phyloP scores from a whole-genome alignment of 2,888 invertebrate species.

The Tuta absoluta region DNA sequence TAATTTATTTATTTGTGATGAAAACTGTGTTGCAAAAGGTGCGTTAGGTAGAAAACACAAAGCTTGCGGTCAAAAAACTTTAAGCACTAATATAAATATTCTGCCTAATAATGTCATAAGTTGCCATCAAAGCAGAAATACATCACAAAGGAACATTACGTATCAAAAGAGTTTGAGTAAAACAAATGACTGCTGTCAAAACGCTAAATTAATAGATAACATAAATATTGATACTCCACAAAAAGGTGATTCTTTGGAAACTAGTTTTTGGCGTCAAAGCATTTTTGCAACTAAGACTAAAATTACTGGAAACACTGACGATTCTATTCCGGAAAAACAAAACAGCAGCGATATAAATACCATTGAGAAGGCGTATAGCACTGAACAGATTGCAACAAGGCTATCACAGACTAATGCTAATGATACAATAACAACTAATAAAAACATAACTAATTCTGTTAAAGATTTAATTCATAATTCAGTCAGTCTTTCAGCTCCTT shows the following conservation, averaged over 20 bases:
- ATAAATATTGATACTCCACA: not conserved
- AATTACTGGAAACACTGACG: not conserved
- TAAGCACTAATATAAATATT: not conserved
- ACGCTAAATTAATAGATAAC: not conserved
- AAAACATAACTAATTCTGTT: not conserved
- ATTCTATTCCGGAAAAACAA: not conserved
- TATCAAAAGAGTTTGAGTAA: not conserved
- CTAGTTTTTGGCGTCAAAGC: not conserved
- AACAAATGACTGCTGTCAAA: not conserved
- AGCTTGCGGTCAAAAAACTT: not conserved
- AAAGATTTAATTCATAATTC: not conserved
- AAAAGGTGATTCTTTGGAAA: not conserved
- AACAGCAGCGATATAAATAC: not conserved
- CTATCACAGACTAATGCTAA: not conserved
- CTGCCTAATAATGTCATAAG: not conserved
- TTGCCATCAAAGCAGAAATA: not conserved
- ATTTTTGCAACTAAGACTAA: not conserved
- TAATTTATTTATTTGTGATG: not conserved
- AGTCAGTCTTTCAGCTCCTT: not conserved
- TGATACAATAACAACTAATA: not conserved
- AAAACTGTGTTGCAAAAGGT: not conserved
- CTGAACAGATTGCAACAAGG: no score
- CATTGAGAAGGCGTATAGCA: not conserved
- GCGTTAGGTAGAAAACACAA: not conserved
- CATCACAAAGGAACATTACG: not conserved